Evolutionary conservation across 2,888 invertebrate genomes (phyloP).

Genomic region (Stenichneumon culpator): DNA sequence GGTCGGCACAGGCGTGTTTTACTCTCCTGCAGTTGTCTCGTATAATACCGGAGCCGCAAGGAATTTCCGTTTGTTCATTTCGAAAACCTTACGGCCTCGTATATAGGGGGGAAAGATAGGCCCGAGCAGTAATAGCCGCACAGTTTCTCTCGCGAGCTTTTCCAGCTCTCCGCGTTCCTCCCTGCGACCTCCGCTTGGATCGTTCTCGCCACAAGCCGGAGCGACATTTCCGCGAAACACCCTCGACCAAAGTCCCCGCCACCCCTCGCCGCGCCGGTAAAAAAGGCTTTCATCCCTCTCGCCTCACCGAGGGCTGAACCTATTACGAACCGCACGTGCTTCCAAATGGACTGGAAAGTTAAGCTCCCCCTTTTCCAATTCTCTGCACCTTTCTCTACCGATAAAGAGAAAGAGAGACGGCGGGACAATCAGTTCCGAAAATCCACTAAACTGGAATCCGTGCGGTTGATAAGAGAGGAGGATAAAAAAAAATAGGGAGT

Average conservation of each 20-base stretch:
- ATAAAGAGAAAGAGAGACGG: not conserved
- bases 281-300: slow-evolving; percentile 38
- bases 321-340: slow-evolving; percentile 61
- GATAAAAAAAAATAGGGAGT: not conserved
- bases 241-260: not conserved
- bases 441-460: slow-evolving; percentile 22
- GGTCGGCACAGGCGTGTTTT: not conserved
- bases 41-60: slow-evolving; percentile 36
- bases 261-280: not conserved
- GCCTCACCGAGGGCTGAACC: slow-evolving; percentile 24
- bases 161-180: not conserved
- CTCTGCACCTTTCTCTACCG: not conserved
- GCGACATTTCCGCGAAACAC: slow-evolving; percentile 57
- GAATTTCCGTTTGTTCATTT: slow-evolving; percentile 46
- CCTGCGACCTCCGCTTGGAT: not conserved
- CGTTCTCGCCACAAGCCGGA: slow-evolving; percentile 12
- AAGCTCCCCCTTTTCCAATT: slow-evolving; percentile 37
- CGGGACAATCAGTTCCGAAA: slow-evolving; percentile 33
- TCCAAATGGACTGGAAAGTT: slow-evolving; percentile 65
- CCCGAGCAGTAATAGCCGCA: not conserved
- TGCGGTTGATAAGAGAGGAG: slow-evolving; percentile 1
- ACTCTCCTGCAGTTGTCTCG: not conserved
- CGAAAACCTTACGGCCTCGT: not conserved
- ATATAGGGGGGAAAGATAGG: not conserved
- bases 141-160: not conserved